phyloP scores from a whole-genome alignment of 2,888 invertebrate species.

The Bombylius discolor region DNA sequence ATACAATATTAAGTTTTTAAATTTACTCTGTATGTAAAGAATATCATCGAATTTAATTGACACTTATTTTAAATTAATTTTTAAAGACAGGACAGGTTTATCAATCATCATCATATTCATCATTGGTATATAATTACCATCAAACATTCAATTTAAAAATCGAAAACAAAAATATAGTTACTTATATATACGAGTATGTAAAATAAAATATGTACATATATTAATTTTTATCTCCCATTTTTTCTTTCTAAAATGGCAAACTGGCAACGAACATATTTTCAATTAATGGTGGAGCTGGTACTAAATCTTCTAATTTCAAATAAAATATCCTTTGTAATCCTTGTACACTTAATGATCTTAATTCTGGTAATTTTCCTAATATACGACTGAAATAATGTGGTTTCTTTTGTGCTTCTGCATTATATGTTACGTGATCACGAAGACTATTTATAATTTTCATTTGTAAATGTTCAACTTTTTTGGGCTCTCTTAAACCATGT shows the following conservation, averaged over 20 bases:
- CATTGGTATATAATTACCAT: too few relatives aligned
- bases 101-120: too few relatives aligned
- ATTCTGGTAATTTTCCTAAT: conserved; percentile 81
- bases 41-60: too few relatives aligned
- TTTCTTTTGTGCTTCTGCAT: conserved; percentile 75
- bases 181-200: too few relatives aligned
- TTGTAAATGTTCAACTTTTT: conserved; percentile 86
- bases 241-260: conserved; percentile 65
- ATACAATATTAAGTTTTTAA: too few relatives aligned
- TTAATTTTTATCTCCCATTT: too few relatives aligned
- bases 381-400: conserved; percentile 89
- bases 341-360: conserved; percentile 83
- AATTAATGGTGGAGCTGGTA: conserved; percentile 82
- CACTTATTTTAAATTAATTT: too few relatives aligned
- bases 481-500: conserved; percentile 82
- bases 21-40: too few relatives aligned
- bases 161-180: too few relatives aligned
- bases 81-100: too few relatives aligned
- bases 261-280: conserved; percentile 93
- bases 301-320: conserved; percentile 81
- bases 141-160: too few relatives aligned
- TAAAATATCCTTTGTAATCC: conserved; percentile 91
- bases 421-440: conserved; percentile 90
- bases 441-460: conserved; percentile 93
- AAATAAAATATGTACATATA: too few relatives aligned